A percentile compares a stretch with the other conserved stretches of the same genome.
These are phyloP conservation scores for Drosophila sturtevanti DNA, from an alignment of 1,140 invertebrate genomes.

Conservation along the genomic window DNA sequence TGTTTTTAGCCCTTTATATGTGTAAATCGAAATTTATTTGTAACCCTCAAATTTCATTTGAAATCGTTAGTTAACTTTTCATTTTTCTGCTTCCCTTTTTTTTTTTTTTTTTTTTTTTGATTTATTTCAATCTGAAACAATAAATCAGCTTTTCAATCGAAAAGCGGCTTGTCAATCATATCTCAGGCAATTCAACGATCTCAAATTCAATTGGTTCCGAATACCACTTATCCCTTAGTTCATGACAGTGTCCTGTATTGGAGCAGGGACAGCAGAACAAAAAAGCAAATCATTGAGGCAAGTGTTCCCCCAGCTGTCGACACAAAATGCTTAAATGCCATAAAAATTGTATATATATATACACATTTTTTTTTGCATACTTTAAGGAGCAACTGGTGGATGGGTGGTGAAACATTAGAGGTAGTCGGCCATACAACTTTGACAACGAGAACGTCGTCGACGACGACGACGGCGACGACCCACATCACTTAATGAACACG, in stretches of 20 bases:
- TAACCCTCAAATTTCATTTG: not conserved
- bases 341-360: conserved; percentile 18
- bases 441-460: conserved; percentile 2
- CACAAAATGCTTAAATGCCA: conserved; percentile 12
- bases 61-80: not conserved
- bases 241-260: not conserved
- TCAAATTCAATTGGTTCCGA: not conserved
- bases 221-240: not conserved
- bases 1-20: too few relatives aligned
- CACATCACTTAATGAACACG: conserved; percentile 61
- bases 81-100: not conserved
- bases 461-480: conserved; percentile 13
- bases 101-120: not conserved
- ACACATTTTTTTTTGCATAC: conserved; percentile 3
- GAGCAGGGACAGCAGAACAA: not conserved
- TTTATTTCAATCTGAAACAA: not conserved
- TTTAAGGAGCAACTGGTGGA: conserved; percentile 53
- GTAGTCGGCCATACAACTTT: not conserved
- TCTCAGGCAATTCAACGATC: not conserved
- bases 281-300: conserved; percentile 47
- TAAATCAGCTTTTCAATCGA: conserved; percentile 1
- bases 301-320: conserved; percentile 58
- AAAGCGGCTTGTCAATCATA: conserved; percentile 5
- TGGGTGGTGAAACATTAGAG: not conserved
- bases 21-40: not conserved